Evolutionary conservation across 2,113 vertebrate genomes (phyloP), one percentile per base, ranked within the genome.

Genomic region (Stomatorhinus ivindoensis): DNA sequence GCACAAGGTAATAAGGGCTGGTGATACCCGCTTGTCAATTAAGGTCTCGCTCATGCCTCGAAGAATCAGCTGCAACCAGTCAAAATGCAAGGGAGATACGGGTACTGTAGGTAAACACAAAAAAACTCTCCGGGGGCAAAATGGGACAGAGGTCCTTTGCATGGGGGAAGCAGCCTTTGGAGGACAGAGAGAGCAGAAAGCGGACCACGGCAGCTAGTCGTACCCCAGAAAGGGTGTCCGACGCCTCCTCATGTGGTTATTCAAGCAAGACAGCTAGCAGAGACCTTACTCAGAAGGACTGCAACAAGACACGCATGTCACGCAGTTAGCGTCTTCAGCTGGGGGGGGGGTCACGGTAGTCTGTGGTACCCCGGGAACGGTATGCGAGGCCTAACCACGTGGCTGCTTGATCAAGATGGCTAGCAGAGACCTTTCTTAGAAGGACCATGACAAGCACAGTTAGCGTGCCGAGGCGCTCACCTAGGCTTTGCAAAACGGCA

Each of bases 21-120:
- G 98, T 96, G 98, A 98, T 96, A 99, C 98, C 95, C 97, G 97
- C 96, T 99, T 99, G 97, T 97, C 98, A 97, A 99, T 96, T 99
- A 99, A 98, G 93, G 98, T 97, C 98, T 98, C 98, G 94, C 95
- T 97, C 98, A 99, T 98, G 98, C 98, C 98, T 97, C 97, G 97
- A 94, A 99, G 97, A 97, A 96, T 95, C 97, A 98, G 97, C 98
- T 99, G 98, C 95, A 98, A 97, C 97, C 98, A 97, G 97, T 96
- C 97, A 98, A 96, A 69, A 98, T 97, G 96, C 96, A 97, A 97
- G 96, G 96, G 96, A 97, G 90, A 97, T 95, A 97, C 0, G 95
- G 93, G 96, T 95, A n/a, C n/a, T n/a, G n/a, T n/a, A 96, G 94
- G 95, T 97, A 96, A 96, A 95, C 92, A 94, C 93, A 92, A 95